Evolutionary conservation across 2,113 vertebrate genomes (phyloP), one percentile per base, ranked within the genome.

Genomic region (Gymnorhina tibicen): DNA sequence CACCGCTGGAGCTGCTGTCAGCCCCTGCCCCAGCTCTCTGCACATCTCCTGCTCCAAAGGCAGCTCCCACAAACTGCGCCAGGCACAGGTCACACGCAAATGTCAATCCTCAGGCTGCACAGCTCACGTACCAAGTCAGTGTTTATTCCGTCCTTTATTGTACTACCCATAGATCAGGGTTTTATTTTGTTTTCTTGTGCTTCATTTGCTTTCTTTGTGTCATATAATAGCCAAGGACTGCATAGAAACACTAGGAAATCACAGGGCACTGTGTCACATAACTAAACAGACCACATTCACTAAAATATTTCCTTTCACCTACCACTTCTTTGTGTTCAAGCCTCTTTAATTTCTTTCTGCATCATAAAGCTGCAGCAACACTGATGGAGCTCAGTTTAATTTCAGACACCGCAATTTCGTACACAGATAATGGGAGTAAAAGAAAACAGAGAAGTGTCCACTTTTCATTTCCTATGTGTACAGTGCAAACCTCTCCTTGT

Each of bases 91-190:
- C 76, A 60, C 11, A 35, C 26, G 13, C 17, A 46, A 35, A 55
- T 4, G 6, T 28, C 49, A n/a, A 0, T 13, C 5, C 30, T 59
- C 59, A 44, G 27, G 5, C 2, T 27, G 18, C 52, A 52, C n/a
- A 42, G 3, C 41, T 64, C 49, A 7, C 0, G 0, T 5, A 46
- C 20, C 0, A 0, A 35, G 5, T 8, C 53, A 55, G 9, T 20
- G 32, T 10, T 28, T 46, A 80, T 32, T 64, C 23, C 50, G 6
- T 47, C 18, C 33, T 63, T 53, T 37, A 42, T 56, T 52, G 13
- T 7, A 20, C 27, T 49, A 67, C 11, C 0, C 1, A 37, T 3
- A 46, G 14, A 10, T 87, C n/a, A 3, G 2, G 2, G 4, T 4
- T 16, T 50, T 21, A 3, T 19, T 30, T 39, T 47, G n/a, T 8